Base-by-base conservation (phyloP, 2,797 vertebrate genomes). In the Phoebastria nigripes region DNA sequence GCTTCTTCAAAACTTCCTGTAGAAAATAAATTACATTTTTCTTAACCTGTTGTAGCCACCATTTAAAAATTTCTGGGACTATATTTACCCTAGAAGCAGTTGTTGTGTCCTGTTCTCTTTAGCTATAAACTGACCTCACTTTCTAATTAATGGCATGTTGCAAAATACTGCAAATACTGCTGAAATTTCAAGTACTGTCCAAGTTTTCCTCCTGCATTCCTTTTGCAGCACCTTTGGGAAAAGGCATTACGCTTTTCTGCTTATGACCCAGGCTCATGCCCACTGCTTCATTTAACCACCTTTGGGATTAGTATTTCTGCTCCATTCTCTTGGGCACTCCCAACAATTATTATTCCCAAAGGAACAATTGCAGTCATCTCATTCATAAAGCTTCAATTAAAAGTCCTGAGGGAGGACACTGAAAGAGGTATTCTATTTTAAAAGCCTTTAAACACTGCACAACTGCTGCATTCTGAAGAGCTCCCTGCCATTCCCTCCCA, bases 381-480 rank as follows among this genome's bases (percentile, higher is more conserved):
- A 0, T 81, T 88, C 80, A 77, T 88, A 81, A 76, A 42, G 28
- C 35, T 88, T 94, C 91, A 95, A 79, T 90, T 96, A 93, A 95
- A 91, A 94, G 77, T 87, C 90, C 71, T 12, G 28, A 83, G 87
- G 90, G 84, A 96, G 12, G 33, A n/a, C 46, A 58, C 10, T 84
- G 41, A 62, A 70, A 94, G 63, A 90, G 21, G 51, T 72, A 63
- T 87, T 90, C 93, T 83, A n/a, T 91, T 96, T 89, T 79, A 88
- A 91, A 95, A 90, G 52, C 58, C 39, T 94, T 95, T 94, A 94
- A 84, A 80, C 31, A 39, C 70, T 73, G 47, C 29, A 49, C 25
- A 54, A 79, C 39, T 79, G 26, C 24, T 89, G 73, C 47, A 47
- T 90, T 83, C 46, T 88, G 56, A 74, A 78, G 37, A 77, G 11